phyloP scores from a whole-genome alignment of 2,797 vertebrate genomes.

The Graptemys geographica region DNA sequence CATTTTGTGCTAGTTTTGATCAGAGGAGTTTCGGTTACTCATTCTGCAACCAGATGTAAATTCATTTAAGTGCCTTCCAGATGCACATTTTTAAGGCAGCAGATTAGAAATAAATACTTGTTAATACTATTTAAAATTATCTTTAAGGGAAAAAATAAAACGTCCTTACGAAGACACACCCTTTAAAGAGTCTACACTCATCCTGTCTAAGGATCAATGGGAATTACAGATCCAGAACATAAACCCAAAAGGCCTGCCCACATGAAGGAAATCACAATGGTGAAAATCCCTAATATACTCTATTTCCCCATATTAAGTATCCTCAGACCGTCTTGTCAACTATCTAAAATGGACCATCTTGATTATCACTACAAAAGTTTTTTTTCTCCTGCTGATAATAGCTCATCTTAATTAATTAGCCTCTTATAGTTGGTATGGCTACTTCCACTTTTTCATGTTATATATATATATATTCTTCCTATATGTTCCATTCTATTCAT shows the following conservation, averaged over 20 bases:
- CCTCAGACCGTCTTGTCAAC: no score
- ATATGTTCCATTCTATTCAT: no score
- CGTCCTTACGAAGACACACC: neutral
- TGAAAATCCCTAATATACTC: neutral
- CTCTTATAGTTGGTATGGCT: no score
- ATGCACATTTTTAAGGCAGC: no score
- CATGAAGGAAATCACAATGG: neutral
- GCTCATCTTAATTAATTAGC: no score
- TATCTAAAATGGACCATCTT: no score
- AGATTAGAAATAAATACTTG: neutral
- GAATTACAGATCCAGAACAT: neutral
- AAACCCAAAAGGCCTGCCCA: slow-evolving; percentile 21
- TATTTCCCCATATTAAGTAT: no score
- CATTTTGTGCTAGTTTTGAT: neutral
- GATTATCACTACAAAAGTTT: no score
- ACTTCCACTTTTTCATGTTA: no score
- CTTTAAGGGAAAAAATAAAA: neutral
- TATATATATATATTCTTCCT: no score
- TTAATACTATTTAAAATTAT: neutral
- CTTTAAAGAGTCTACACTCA: neutral
- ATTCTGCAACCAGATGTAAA: neutral
- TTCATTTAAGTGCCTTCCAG: neutral
- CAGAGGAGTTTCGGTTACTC: neutral
- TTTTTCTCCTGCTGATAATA: no score
- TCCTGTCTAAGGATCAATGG: neutral